A percentile compares a stretch with the other conserved stretches of the same genome.
phyloP scores from a whole-genome alignment of 1,140 invertebrate genomes.

The Hermetia illucens region DNA sequence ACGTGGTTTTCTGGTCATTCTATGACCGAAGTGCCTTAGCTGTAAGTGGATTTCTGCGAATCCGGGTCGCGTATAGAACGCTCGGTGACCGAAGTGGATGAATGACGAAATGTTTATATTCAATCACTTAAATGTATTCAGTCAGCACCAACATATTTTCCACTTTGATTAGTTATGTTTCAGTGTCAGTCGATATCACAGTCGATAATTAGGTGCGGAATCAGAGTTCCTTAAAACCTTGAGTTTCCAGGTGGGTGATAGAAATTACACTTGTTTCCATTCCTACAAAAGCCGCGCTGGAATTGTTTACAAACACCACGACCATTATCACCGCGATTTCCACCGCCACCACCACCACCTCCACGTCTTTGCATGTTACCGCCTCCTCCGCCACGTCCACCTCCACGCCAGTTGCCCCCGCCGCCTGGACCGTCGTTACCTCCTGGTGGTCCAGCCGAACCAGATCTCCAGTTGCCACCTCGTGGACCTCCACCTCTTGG shows the following conservation, averaged over 20 bases:
- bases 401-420: constrained; percentile 33
- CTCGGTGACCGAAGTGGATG: no score
- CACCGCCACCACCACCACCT: constrained; percentile 32
- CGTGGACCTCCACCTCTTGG: constrained; percentile 16
- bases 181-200: neutral
- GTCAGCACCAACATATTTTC: neutral
- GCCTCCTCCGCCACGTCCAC: constrained; percentile 35
- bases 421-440: constrained; percentile 29
- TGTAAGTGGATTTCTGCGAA: no score
- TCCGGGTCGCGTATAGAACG: no score
- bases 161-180: neutral
- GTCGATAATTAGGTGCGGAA: neutral
- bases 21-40: no score
- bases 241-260: constrained; percentile 53
- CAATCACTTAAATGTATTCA: neutral
- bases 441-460: constrained; percentile 13
- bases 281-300: constrained; percentile 58
- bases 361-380: constrained; percentile 22
- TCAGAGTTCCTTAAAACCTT: neutral
- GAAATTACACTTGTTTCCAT: constrained; percentile 62
- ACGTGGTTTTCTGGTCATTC: no score
- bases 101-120: no score
- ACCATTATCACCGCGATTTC: constrained; percentile 29
- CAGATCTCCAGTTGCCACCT: constrained; percentile 25
- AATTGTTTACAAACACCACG: constrained; percentile 55